Conservation (phyloP, 2,888 invertebrate genomes). For the Trichacis sp. region DNA sequence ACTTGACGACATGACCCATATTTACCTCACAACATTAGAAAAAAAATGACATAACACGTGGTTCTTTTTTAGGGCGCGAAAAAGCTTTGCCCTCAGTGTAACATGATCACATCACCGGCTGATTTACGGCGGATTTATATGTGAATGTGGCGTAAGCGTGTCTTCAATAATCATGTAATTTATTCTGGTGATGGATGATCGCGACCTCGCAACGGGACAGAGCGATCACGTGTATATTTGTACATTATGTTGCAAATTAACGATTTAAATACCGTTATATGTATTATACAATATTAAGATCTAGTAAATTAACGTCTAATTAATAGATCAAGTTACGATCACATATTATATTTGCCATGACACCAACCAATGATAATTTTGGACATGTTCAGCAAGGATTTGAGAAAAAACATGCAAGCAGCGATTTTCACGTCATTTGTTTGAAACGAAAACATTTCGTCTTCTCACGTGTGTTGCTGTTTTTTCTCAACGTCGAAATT, state of each 20-base stretch:
- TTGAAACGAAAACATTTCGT: too few species aligned
- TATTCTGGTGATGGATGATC: constrained; percentile 40
- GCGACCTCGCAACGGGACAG: constrained; percentile 29
- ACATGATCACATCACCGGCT: constrained; percentile 89
- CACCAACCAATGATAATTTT: too few species aligned
- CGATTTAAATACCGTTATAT: constrained; percentile 54
- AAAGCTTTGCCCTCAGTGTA: constrained; percentile 94
- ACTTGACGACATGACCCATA: too few species aligned
- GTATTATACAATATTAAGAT: constrained; percentile 57
- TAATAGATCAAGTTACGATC: too few species aligned
- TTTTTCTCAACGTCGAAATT: constrained; percentile 5
- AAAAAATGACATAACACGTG: not conserved
- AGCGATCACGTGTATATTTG: constrained; percentile 62
- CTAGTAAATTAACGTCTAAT: constrained; percentile 66
- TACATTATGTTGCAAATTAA: constrained; percentile 66
- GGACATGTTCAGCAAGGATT: too few species aligned
- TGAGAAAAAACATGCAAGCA: not conserved
- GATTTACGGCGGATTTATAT: constrained; percentile 91
- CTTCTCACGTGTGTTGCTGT: too few species aligned
- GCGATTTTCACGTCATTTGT: too few species aligned
- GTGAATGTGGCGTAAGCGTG: constrained; percentile 70
- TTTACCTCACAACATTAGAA: too few species aligned
- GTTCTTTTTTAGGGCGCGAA: constrained; percentile 78
- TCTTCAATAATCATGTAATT: constrained; percentile 40
- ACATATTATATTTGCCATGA: too few species aligned